A percentile compares a stretch with the other conserved stretches of the same genome.
Conservation (phyloP, 1,140 invertebrate species). For the Sarcophaga peregrina region DNA sequence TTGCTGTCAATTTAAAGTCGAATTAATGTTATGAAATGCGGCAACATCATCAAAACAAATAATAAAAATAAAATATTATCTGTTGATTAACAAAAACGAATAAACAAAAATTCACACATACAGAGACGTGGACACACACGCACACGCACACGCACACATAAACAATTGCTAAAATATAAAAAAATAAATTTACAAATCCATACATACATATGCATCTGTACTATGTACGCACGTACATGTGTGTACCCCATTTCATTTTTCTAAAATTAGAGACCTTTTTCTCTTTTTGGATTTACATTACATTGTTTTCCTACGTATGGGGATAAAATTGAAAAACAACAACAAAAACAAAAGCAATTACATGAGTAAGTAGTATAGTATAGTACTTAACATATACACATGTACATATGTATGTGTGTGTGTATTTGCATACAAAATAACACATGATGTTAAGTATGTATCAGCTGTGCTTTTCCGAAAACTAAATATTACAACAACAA, state of each 20-base stretch:
- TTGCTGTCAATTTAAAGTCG: no score
- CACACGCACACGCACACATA: no score
- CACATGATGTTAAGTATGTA: constrained; percentile 28
- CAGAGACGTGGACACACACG: no score
- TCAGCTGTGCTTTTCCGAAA: constrained; percentile 24
- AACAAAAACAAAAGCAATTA: neutral
- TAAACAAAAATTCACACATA: neutral
- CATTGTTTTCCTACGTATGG: no score
- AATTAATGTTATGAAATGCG: no score
- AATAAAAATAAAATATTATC: neutral
- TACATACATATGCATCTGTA: neutral
- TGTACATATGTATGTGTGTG: neutral
- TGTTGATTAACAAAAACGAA: neutral
- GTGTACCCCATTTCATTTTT: no score
- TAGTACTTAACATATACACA: no score
- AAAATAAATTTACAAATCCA: neutral
- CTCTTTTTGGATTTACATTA: no score
- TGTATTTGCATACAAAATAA: neutral
- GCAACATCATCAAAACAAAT: no score
- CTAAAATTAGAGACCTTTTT: no score
- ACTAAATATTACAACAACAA: neutral
- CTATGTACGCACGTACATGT: no score
- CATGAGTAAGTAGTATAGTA: neutral
- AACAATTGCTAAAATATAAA: neutral
- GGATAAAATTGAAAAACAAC: neutral